phyloP scores from a whole-genome alignment of 2,888 invertebrate species.

The Drosophila kuntzei region DNA sequence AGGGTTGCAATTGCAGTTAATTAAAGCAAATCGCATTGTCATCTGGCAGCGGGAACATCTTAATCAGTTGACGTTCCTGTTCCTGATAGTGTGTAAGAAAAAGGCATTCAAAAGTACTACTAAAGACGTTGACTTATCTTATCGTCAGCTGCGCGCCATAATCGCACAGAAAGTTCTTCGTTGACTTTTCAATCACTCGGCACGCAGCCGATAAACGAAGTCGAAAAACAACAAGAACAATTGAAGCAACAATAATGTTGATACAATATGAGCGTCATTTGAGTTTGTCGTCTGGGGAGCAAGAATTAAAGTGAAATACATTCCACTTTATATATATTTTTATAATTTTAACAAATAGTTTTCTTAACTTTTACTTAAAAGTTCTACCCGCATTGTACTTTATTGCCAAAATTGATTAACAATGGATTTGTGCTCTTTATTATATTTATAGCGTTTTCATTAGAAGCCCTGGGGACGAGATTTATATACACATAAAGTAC shows the following conservation, averaged over 20 bases:
- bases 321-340: conserved; percentile 1
- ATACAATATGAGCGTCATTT: conserved; percentile 36
- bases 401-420: neutral
- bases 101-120: conserved; percentile 4
- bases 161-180: conserved; percentile 31
- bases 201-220: conserved; percentile 59
- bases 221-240: conserved; percentile 23
- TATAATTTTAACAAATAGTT: neutral
- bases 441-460: neutral
- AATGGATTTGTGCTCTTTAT: neutral
- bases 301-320: neutral
- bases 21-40: conserved; percentile 57
- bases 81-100: conserved; percentile 11
- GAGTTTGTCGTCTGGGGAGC: conserved; percentile 16
- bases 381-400: conserved; percentile 1
- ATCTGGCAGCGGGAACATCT: conserved; percentile 25
- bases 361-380: neutral
- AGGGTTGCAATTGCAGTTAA: conserved; percentile 70
- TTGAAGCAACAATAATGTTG: conserved; percentile 40
- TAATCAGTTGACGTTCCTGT: conserved; percentile 40
- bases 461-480: neutral
- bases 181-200: conserved; percentile 53
- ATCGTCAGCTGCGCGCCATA: conserved; percentile 37
- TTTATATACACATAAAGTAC: conserved; percentile 9
- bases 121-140: conserved; percentile 51